Evolutionary conservation across 2,888 invertebrate genomes (phyloP).

Genomic region (Kryphioiulus occultus): DNA sequence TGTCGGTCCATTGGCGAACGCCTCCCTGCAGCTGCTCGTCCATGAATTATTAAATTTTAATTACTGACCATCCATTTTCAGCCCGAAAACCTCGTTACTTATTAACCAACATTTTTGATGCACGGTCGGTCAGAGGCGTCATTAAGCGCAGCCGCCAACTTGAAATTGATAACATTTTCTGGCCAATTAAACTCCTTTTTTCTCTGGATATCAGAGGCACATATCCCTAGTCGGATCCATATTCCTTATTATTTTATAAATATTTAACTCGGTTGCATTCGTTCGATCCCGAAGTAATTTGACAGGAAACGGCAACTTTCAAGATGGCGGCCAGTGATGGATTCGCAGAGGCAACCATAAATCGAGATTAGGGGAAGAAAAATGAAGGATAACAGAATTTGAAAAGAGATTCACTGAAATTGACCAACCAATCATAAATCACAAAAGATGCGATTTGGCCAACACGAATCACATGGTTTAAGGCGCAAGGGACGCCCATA

Average conservation of each 20-base stretch:
- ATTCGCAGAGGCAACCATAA: not conserved
- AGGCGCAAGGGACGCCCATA: no score
- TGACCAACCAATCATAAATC: not conserved
- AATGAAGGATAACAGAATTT: not conserved
- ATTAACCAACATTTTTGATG: not conserved
- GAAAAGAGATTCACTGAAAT: not conserved
- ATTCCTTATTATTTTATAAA: not conserved
- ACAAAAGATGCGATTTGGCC: not conserved
- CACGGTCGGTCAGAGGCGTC: not conserved
- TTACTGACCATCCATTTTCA: not conserved
- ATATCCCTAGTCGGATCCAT: not conserved
- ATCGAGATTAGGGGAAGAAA: not conserved
- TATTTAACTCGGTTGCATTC: not conserved
- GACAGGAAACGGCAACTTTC: not conserved
- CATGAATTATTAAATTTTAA: not conserved
- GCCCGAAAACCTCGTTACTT: not conserved
- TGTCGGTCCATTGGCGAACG: no score
- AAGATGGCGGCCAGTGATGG: not conserved
- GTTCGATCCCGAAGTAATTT: not conserved
- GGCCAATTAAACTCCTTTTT: not conserved
- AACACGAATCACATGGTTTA: no score
- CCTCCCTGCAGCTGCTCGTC: not conserved
- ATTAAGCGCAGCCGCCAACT: not conserved
- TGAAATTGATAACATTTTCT: not conserved
- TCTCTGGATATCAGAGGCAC: no score